These are phyloP conservation scores for Seriola aureovittata DNA, from an alignment of 2,113 vertebrate species.

Conservation along the genomic window DNA sequence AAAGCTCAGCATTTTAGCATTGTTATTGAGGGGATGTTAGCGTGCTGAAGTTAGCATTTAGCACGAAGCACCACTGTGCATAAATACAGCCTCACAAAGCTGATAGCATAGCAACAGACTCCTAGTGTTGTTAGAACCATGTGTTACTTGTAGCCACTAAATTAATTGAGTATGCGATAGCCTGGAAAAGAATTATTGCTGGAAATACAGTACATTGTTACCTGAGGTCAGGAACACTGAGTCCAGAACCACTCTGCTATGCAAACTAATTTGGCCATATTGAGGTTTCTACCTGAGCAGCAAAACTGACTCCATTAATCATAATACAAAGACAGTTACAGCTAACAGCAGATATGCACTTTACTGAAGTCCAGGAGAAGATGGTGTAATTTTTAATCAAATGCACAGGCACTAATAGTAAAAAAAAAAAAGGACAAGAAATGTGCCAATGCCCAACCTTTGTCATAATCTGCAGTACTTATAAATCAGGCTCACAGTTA, in stretches of 20 bases:
- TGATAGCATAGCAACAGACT: neutral
- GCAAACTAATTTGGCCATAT: neutral
- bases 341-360: constrained; percentile 14
- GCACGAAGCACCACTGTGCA: neutral
- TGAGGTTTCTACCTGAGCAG: neutral
- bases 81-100: neutral
- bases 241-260: neutral
- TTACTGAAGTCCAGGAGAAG: neutral
- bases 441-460: neutral
- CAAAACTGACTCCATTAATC: constrained; percentile 34
- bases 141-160: neutral
- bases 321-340: constrained; percentile 3
- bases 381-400: constrained; percentile 5
- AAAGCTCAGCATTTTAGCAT: neutral
- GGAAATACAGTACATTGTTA: neutral
- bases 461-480: neutral
- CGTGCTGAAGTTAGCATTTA: constrained; percentile 1
- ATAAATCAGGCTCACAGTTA: neutral
- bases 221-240: neutral
- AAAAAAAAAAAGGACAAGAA: constrained; percentile 1
- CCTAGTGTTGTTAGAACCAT: neutral
- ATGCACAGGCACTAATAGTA: neutral
- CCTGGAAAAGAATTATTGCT: neutral
- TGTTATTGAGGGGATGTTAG: neutral
- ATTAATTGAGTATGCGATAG: neutral